Base-by-base conservation (phyloP, 2,113 vertebrate species). In the Myrmecobius fasciatus region DNA sequence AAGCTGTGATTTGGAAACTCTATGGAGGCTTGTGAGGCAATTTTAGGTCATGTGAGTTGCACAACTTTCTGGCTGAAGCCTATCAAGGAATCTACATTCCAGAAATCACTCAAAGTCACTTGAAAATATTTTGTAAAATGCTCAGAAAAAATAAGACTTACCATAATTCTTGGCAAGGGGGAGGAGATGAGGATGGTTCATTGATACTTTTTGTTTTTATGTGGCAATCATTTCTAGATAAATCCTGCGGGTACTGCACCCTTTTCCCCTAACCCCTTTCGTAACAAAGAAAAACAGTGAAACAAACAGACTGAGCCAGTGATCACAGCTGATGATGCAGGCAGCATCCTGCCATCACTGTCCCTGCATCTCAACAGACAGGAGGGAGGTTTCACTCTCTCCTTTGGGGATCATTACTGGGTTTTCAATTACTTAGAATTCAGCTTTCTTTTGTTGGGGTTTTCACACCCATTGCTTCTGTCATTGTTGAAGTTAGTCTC, bases 1-100 rank as follows among this genome's bases (percentile, higher is more conserved):
- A 95, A 52, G 7, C 6, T 24, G 95, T 95, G n/a, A 94, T 90
- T 97, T 94, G 60, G 53, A 97, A 97, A 91, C 92, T 28, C n/a
- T 93, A 88, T 31, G 47, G 31, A 47, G 94, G 10, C 92, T 90
- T 89, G 28, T 54, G 89, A 95, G 91, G 28, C 47, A 94, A 95
- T 89, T 92, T 94, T 49, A 89, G 24, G 92, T 96, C 52, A 94
- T 6, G 51, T 31, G 43, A n/a, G 47, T 89, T 96, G 90, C 24
- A 91, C 20, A 12, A 0, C 53, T 95, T 96, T 96, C 53, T 28
- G 75, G 0, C 89, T 54, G 54, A 95, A 95, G 54, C 49, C 26
- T 88, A 92, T 88, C 25, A 90, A 6, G 91, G 48, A 75, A 89
- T 92, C 49, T 52, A 53, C 47, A 91, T 17, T 89, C 51, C 92